Percentiles rank a stretch among this genome's conserved stretches.
These are phyloP conservation scores for Ephestia elutella DNA, from an alignment of 1,140 invertebrate genomes.

Conservation along the genomic window DNA sequence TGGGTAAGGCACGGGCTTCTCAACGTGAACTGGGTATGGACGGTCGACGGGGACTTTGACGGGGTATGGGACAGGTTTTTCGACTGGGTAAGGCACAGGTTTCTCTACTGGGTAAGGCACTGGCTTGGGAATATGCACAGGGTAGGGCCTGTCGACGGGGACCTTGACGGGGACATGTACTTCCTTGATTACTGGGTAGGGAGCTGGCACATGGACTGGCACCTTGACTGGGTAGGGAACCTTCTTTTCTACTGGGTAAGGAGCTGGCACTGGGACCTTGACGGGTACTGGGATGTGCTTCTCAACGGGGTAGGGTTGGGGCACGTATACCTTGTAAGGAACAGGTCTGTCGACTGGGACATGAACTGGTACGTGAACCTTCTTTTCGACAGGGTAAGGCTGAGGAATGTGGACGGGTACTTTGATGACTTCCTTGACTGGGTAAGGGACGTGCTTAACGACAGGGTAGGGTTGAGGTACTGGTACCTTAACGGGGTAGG, in stretches of 20 bases:
- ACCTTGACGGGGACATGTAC: conserved; percentile 81
- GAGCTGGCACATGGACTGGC: conserved; percentile 78
- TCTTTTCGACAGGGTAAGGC: conserved; percentile 82
- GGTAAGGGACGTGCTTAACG: conserved; percentile 79
- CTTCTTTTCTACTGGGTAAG: conserved; percentile 77
- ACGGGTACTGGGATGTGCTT: conserved; percentile 73
- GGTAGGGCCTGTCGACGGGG: conserved; percentile 82
- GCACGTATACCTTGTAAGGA: conserved; percentile 79
- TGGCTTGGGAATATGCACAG: conserved; percentile 81
- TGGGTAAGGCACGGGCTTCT: conserved; percentile 74
- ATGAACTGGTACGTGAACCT: conserved; percentile 80
- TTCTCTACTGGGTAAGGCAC: conserved; percentile 79
- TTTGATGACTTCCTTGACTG: conserved; percentile 80
- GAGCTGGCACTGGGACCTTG: conserved; percentile 75
- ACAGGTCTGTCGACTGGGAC: conserved; percentile 80
- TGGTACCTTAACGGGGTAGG: conserved; percentile 69
- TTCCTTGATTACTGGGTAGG: conserved; percentile 79
- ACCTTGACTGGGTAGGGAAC: conserved; percentile 79
- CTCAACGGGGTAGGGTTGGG: conserved; percentile 80
- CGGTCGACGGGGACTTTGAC: conserved; percentile 78
- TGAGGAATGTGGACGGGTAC: conserved; percentile 80
- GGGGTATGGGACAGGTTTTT: conserved; percentile 79
- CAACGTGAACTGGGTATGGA: conserved; percentile 76
- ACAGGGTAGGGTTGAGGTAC: conserved; percentile 80
- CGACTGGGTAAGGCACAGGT: conserved; percentile 80